A percentile compares a stretch with the other conserved stretches of the same genome.
These are phyloP conservation scores for Arrhamphus sclerolepis DNA, from an alignment of 2,797 vertebrate genomes.

Conservation along the genomic window DNA sequence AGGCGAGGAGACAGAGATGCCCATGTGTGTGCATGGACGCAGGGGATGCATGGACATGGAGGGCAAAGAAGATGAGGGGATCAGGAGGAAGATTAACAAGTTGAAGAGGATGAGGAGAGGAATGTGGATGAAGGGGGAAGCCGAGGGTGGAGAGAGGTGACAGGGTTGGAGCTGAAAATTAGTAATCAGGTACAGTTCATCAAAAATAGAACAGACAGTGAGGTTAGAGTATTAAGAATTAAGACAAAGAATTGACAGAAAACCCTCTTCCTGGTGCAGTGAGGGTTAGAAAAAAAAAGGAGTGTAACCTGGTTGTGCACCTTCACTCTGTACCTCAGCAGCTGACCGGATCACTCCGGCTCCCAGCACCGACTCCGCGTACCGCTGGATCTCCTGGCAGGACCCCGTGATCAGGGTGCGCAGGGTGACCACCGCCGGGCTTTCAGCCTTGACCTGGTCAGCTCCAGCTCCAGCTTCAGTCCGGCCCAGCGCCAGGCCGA, in stretches of 20 bases:
- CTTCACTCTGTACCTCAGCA: slow-evolving; percentile 66
- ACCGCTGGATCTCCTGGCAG: slow-evolving; percentile 66
- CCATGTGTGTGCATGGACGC: slow-evolving; percentile 8
- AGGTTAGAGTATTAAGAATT: slow-evolving; percentile 43
- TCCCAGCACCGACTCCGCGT: slow-evolving; percentile 76
- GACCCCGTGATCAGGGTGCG: slow-evolving; percentile 56
- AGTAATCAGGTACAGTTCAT: slow-evolving; percentile 47
- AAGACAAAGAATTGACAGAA: not conserved
- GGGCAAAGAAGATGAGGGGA: slow-evolving; percentile 59
- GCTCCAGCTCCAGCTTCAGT: slow-evolving; percentile 34
- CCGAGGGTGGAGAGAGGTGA: slow-evolving; percentile 33
- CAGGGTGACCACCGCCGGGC: slow-evolving; percentile 52
- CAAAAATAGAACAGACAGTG: slow-evolving; percentile 31
- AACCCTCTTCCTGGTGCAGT: slow-evolving; percentile 17
- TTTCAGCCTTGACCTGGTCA: slow-evolving; percentile 24
- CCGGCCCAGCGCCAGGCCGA: slow-evolving; percentile 36
- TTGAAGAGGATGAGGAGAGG: slow-evolving; percentile 42
- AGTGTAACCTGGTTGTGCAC: not conserved
- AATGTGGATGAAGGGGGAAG: slow-evolving; percentile 48
- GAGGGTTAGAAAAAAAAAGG: not conserved
- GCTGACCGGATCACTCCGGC: slow-evolving; percentile 66
- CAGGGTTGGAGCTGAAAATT: slow-evolving; percentile 42
- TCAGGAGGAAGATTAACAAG: slow-evolving; percentile 64
- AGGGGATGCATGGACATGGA: slow-evolving; percentile 31
- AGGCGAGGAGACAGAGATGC: slow-evolving; percentile 20